Evolutionary conservation across 2,113 vertebrate species (phyloP).

Genomic region (Bungarus multicinctus): DNA sequence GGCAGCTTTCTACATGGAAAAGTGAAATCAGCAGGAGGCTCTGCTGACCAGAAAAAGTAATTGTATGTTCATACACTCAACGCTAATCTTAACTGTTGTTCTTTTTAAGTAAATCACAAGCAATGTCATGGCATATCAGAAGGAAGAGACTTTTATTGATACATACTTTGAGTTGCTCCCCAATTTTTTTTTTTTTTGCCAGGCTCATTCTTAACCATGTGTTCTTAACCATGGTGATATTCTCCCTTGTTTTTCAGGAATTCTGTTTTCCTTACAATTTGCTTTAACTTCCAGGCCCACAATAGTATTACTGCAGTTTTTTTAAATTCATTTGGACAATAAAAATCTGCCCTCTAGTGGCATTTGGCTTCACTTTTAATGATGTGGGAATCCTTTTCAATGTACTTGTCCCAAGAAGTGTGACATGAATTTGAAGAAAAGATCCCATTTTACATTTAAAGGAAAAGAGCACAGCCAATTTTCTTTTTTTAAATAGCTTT

Average conservation of each 20-base stretch:
- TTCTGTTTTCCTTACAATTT: neutral
- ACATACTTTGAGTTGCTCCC: neutral
- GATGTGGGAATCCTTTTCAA: neutral
- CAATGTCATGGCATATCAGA: neutral
- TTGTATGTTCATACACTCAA: neutral
- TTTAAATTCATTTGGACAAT: slow-evolving; percentile 40
- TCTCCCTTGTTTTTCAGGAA: neutral
- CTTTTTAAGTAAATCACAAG: neutral
- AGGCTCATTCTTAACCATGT: neutral
- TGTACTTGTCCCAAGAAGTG: neutral
- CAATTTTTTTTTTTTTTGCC: neutral
- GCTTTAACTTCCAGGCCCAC: neutral
- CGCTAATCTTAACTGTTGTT: neutral
- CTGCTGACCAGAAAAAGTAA: neutral
- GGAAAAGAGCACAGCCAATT: neutral
- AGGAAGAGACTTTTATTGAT: neutral
- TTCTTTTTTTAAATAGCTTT: neutral
- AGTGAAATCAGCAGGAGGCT: neutral
- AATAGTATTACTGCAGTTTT: neutral
- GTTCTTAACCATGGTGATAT: neutral
- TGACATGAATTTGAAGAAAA: neutral
- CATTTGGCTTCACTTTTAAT: neutral
- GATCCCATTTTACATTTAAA: neutral
- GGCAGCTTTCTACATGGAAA: neutral
- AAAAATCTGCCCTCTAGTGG: slow-evolving; percentile 73